These are phyloP conservation scores for Heliocidaris tuberculata DNA, from an alignment of 35 echinoderm and acorn worm genomes.

Conservation along the genomic window DNA sequence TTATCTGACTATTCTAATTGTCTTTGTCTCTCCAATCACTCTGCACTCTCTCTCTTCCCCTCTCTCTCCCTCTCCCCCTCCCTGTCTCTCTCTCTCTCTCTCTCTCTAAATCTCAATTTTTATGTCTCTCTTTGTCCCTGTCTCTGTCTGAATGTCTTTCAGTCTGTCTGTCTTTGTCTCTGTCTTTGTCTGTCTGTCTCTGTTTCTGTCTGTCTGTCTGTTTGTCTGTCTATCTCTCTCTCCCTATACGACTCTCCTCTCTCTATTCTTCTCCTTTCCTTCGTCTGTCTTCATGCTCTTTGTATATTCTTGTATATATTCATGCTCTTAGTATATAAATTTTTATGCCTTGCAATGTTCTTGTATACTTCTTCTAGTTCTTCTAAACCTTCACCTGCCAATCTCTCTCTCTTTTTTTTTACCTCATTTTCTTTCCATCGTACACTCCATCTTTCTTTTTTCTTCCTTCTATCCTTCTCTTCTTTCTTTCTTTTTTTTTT, in stretches of 20 bases:
- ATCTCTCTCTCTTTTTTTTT: not conserved
- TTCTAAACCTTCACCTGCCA: not conserved
- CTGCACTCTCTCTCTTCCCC: not conserved
- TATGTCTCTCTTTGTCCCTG: not conserved
- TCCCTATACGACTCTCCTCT: not conserved
- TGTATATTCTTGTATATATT: not conserved
- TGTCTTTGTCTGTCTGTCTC: not conserved
- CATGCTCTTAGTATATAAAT: not conserved
- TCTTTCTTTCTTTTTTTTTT: no score
- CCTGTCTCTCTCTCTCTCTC: not conserved
- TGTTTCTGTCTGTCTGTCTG: not conserved
- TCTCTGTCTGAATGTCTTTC: not conserved
- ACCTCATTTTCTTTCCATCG: not conserved
- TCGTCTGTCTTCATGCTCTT: not conserved
- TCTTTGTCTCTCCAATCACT: not conserved
- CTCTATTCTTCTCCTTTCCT: not conserved
- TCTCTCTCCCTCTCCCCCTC: not conserved
- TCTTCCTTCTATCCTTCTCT: not conserved
- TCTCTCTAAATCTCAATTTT: no score
- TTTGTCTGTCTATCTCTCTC: not conserved
- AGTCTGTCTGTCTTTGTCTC: not conserved
- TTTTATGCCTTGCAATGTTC: not conserved
- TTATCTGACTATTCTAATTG: not conserved
- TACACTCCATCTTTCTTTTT: not conserved
- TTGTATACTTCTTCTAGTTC: not conserved